Evolutionary conservation across 2,888 invertebrate genomes (phyloP).

Genomic region (Caenorhabditis sp.): DNA sequence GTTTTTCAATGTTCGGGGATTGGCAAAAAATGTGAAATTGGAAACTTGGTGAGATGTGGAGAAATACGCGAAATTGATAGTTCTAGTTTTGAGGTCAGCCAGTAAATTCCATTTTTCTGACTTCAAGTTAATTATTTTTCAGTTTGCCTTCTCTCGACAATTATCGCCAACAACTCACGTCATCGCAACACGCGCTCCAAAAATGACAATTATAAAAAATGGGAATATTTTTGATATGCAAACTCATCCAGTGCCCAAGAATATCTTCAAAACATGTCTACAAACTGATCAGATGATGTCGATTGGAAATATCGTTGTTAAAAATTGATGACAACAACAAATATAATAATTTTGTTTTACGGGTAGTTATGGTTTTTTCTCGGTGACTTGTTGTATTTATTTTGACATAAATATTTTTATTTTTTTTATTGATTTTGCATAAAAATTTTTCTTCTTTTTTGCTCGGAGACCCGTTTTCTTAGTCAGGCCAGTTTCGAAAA

Average conservation of each 20-base stretch:
- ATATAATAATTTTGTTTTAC: not conserved
- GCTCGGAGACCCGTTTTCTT: conserved; percentile 27
- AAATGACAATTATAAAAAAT: conserved; percentile 15
- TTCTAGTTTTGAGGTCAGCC: conserved; percentile 14
- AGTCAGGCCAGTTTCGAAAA: no score
- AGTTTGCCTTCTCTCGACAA: conserved; percentile 24
- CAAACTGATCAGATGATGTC: conserved; percentile 16
- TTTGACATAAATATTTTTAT: no score
- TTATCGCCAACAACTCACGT: conserved; percentile 8
- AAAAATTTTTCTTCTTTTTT: not conserved
- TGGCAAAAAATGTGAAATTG: not conserved
- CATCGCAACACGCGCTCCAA: conserved; percentile 15
- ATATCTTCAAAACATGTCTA: conserved; percentile 20
- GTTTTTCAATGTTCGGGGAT: not conserved
- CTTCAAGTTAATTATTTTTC: conserved; percentile 2
- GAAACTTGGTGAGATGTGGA: conserved; percentile 11
- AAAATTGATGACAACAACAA: conserved; percentile 7
- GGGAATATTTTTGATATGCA: conserved; percentile 34
- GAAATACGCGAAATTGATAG: conserved; percentile 20
- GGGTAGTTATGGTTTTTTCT: not conserved
- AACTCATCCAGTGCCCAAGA: conserved; percentile 11
- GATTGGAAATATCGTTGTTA: conserved; percentile 18
- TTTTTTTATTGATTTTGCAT: not conserved
- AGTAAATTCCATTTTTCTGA: not conserved
- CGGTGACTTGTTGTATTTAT: conserved; percentile 11